A percentile compares a stretch with the other conserved stretches of the same genome.
Evolutionary conservation across 1,140 invertebrate genomes (phyloP).

Genomic region (Lamellibrachia luymesi): DNA sequence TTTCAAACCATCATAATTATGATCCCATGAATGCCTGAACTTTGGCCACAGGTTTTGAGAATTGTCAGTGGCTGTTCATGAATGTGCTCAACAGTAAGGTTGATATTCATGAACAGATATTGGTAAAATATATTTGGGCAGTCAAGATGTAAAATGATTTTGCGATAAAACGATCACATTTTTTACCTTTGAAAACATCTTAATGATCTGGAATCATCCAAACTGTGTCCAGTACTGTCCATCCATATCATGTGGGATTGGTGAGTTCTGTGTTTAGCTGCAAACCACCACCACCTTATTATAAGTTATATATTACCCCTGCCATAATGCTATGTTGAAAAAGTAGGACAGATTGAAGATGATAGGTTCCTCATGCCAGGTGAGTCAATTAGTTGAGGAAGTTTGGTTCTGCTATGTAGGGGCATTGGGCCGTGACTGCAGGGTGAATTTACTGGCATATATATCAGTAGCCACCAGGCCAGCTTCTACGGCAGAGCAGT

Average conservation of each 20-base stretch:
- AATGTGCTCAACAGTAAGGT: too few species aligned
- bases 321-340: neutral
- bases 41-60: too few species aligned
- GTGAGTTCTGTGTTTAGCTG: neutral
- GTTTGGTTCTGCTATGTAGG: neutral
- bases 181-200: too few species aligned
- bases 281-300: neutral
- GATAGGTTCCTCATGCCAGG: neutral
- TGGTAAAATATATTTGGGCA: too few species aligned
- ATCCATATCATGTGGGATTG: neutral
- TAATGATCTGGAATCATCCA: too few species aligned
- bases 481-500: neutral
- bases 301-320: neutral
- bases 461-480: neutral
- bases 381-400: neutral
- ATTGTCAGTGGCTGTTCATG: too few species aligned
- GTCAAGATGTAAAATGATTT: too few species aligned
- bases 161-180: too few species aligned
- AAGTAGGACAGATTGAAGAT: neutral
- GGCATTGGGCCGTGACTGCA: neutral
- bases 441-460: neutral
- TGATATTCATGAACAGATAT: too few species aligned
- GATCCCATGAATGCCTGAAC: too few species aligned
- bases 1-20: neutral
- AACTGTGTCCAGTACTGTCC: too few species aligned